Conservation (phyloP, 2,797 vertebrate species). For the Discoglossus pictus region DNA sequence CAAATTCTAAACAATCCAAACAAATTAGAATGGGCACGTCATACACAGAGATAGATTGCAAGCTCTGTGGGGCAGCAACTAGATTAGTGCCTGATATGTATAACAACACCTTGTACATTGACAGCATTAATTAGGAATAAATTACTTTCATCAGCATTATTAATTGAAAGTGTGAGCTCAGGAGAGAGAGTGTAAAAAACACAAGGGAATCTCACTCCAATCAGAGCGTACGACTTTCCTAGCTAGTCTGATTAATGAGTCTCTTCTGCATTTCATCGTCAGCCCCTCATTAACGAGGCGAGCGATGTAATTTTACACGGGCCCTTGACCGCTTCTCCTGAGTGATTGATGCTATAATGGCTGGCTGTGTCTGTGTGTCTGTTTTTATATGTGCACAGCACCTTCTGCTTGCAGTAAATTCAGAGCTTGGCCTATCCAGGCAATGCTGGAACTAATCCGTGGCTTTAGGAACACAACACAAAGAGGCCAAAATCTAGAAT, state of each 20-base stretch:
- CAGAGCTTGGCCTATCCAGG: neutral
- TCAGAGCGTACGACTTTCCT: constrained; percentile 19
- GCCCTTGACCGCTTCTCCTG: constrained; percentile 25
- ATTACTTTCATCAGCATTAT: constrained; percentile 15
- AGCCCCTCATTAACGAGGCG: constrained; percentile 56
- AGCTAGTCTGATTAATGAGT: constrained; percentile 55
- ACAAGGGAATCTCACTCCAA: constrained; percentile 33
- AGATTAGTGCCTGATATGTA: neutral
- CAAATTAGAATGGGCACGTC: too few species aligned
- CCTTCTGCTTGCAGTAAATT: constrained; percentile 10
- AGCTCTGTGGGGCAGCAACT: neutral
- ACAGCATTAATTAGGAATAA: constrained; percentile 24
- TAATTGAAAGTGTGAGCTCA: constrained; percentile 17
- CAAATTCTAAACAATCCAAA: too few species aligned
- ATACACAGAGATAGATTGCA: neutral
- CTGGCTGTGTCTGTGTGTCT: constrained; percentile 20
- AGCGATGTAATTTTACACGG: constrained; percentile 57
- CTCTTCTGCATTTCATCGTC: constrained; percentile 49
- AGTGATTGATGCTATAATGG: constrained; percentile 51
- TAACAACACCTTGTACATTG: neutral
- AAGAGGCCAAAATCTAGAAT: too few species aligned
- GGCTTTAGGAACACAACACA: too few species aligned
- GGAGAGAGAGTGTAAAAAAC: constrained; percentile 28
- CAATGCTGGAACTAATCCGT: neutral
- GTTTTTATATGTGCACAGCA: constrained; percentile 21